Base-by-base conservation (phyloP, 1,140 invertebrate species). In the Arctopsyche grandis region DNA sequence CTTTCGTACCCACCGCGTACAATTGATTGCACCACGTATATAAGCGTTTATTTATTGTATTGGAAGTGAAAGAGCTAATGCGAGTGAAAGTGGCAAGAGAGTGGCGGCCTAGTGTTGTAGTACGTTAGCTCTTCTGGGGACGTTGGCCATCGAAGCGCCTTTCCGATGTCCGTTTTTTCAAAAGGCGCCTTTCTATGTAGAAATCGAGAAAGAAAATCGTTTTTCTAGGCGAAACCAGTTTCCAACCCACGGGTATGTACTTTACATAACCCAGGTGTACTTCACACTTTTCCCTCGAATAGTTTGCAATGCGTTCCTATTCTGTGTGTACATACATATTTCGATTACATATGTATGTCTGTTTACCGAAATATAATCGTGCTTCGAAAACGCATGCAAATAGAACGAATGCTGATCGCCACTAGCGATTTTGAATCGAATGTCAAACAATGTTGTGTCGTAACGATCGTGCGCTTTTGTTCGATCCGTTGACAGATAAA, bases 1-100 rank as follows among this genome's bases (percentile, higher is more conserved):
- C n/a, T n/a, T n/a, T n/a, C n/a, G n/a, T n/a, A n/a, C n/a, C n/a
- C n/a, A n/a, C n/a, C n/a, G n/a, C n/a, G n/a, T n/a, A n/a, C n/a
- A n/a, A n/a, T n/a, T n/a, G n/a, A 16, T 52, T 12, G 16, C 16
- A 52, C 12, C 12, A 12, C 48, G 29, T 38, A 38, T 38, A 38
- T 38, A 38, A 38, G 29, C 29, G 56, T 19, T 60, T 60, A 16
- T 60, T 22, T 66, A 22, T 26, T 66, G 24, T 26, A 24, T 26
- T 66, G 21, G 63, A 66, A 66, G 63, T 66, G 63, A 66, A 66
- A 66, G 63, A 66, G 24, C 19, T 26, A 66, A 66, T 66, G 63
- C 63, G 21, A 66, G 63, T 66, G 63, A 66, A 66, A 66, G 63
- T 66, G 63, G 22, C 63, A 24, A 66, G 63, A 66, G 63, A 66